Base-by-base conservation (phyloP, 2,113 vertebrate species). In the Alosa alosa region DNA sequence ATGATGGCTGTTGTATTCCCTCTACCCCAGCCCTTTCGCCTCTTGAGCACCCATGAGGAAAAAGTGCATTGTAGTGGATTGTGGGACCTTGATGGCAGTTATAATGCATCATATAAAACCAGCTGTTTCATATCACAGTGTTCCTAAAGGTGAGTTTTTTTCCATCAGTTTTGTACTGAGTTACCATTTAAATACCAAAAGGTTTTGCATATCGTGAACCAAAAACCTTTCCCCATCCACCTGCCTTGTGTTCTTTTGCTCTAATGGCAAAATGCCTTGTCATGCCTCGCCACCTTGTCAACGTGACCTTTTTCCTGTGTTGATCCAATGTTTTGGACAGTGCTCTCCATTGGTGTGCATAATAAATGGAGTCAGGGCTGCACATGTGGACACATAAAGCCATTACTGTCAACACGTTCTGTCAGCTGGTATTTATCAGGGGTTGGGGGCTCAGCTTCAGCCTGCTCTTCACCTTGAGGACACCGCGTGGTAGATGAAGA, bases 391-490 rank as follows among this genome's bases (percentile, higher is more conserved):
- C 20, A 78, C 50, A 85, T 55, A 46, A n/a, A 49, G 45, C 82
- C 83, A 84, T 89, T 89, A 86, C 57, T 89, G 86, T 90, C 82
- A 20, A 78, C 88, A 90, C 87, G 90, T 90, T 90, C 91, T 91
- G 88, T 90, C 93, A 92, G 91, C 84, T 91, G 90, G 88, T 85
- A 89, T 86, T 88, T 87, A 92, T 91, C 81, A 82, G 31, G n/a
- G 55, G 55, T 45, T 82, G 60, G 88, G 86, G 89, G 86, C 89
- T 20, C 39, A n/a, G 72, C 41, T 91, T 91, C 87, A 91, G 84
- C 82, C 88, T 68, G 36, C 84, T 52, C 82, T 86, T 57, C 85
- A 85, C 87, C 88, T 84, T 84, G 81, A 90, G 45, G 41, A 81
- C 84, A 86, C 39, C 82, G 55, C 60, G 83, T 86, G 60, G 85